Evolutionary conservation across 2,113 vertebrate species (phyloP), one percentile per base, ranked within the genome.

Genomic region (Oreochromis niloticus): DNA sequence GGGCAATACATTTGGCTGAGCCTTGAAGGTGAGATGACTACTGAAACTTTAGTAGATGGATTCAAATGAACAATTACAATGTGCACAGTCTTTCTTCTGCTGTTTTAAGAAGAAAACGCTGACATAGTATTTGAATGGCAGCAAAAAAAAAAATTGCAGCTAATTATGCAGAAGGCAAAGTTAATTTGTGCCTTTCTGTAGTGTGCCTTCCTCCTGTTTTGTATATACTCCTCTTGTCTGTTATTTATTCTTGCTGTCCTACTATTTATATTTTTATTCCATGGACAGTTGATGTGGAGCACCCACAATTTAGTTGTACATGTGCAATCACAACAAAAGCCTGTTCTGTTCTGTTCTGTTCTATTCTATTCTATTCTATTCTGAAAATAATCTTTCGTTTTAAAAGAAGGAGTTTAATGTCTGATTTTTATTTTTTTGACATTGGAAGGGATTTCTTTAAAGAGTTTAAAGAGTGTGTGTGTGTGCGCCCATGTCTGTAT

Each of bases 1-100:
- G 98, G 97, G 63, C 97, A 97, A 11, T 98, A 98, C 91, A 91
- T 99, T 86, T 99, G 98, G 98, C 97, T 99, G 89, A 97, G 96
- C 92, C 95, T 99, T 85, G 98, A 99, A 95, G 98, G 99, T 99
- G 80, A 96, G 96, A 85, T 1, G 4, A 9, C 9, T 4, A 34
- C 17, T 81, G 22, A 75, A 85, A 80, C 39, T 36, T 85, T 24
- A 63, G 4, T 11, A 34, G 7, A 2, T 32, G 30, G 12, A 86
- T 17, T 9, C 36, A 75, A 27, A 13, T 36, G 3, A 32, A 32
- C 43, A 73, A 27, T 73, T 73, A 17, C n/a, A 71, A 43, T 4
- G 14, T 73, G 7, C 41, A 9, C 68, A 50, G 24, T 50, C 17
- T 73, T 73, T 41, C 1, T 16, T 27, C 68, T 46, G 41, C 68